Base-by-base conservation (phyloP, 1,140 invertebrate genomes). In the Odontomachus brunneus region DNA sequence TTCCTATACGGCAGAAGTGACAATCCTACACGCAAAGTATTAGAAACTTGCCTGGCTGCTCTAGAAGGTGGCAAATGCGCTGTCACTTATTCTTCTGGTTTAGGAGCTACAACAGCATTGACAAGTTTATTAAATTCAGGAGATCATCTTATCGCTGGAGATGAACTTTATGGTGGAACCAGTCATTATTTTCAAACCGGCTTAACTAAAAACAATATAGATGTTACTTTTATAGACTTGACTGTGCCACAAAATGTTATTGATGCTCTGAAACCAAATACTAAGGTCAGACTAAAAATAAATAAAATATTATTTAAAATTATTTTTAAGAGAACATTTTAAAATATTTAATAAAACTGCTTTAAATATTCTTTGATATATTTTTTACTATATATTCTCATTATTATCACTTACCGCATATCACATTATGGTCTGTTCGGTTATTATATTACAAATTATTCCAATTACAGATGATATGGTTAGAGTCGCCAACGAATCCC, bases 401-500 rank as follows among this genome's bases (percentile, higher is more conserved):
- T 48, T 66, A 24, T 24, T 19, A 44, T 57, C 3, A 24, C 29
- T 33, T 19, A 33, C 48, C 26, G 53, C 3, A 49, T 15, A 55
- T 48, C 2, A 48, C 9, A 17, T 73, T 24, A 57, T 71, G 14
- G 24, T 33, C 29, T 24, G 9, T 44, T 65, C 91, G 75, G 9
- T 59, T 59, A 59, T 19, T 17, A 55, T 24, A 17, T 66, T 15
- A n/a, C 12, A 11, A 44, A 26, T 48, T 74, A 9, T 26, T 2
- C 49, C 1, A 12, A 51, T 75, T 62, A 14, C 15, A 74, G 97
- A 95, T 99, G 94, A 95, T 99, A 24, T 99, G 99, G 99, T 94
- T 99, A 67, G 99, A 99, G 94, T 97, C 97, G 0, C 99, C 99
- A 2, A 99, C 99, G n/a, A 99, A 99, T 95, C 99, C 99, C 0